Evolutionary conservation across 1,140 invertebrate genomes (phyloP).

Genomic region (Eulimnadia texana): DNA sequence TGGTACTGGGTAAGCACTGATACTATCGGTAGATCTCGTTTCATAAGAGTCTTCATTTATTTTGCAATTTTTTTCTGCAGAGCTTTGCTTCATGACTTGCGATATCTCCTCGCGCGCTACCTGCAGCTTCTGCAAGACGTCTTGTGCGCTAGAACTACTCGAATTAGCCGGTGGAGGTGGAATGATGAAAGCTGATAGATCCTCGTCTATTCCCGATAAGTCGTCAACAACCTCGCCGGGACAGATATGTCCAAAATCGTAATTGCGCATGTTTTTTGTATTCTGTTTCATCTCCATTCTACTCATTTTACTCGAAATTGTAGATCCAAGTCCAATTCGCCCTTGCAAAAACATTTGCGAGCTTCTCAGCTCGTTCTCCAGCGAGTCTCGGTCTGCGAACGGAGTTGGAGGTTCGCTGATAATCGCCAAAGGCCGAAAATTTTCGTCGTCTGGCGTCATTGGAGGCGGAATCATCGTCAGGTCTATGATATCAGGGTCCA

Average conservation of each 20-base stretch:
- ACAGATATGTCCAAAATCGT: constrained; percentile 1
- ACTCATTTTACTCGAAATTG: background rate
- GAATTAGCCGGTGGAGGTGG: constrained; percentile 52
- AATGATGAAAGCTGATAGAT: constrained; percentile 64
- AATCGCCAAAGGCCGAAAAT: constrained; percentile 31
- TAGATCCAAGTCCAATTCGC: background rate
- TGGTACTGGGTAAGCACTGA: background rate
- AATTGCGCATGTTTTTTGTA: background rate
- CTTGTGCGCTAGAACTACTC: constrained; percentile 20
- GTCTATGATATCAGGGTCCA: constrained; percentile 80
- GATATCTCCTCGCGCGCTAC: constrained; percentile 17
- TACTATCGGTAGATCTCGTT: no score
- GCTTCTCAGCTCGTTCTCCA: constrained; percentile 27
- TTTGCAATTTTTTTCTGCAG: no score
- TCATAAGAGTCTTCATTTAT: no score
- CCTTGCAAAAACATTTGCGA: no score
- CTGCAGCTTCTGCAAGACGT: constrained; percentile 18
- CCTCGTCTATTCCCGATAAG: constrained; percentile 28
- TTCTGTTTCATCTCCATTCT: background rate
- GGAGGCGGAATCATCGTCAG: constrained; percentile 73
- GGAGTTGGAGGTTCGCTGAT: constrained; percentile 52
- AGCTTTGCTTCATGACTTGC: constrained; percentile 16
- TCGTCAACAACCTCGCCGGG: constrained; percentile 2
- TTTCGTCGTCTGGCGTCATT: constrained; percentile 58
- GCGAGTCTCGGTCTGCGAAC: constrained; percentile 42